Base-by-base conservation (phyloP, 1,140 invertebrate species). In the Euglossa dilemma region DNA sequence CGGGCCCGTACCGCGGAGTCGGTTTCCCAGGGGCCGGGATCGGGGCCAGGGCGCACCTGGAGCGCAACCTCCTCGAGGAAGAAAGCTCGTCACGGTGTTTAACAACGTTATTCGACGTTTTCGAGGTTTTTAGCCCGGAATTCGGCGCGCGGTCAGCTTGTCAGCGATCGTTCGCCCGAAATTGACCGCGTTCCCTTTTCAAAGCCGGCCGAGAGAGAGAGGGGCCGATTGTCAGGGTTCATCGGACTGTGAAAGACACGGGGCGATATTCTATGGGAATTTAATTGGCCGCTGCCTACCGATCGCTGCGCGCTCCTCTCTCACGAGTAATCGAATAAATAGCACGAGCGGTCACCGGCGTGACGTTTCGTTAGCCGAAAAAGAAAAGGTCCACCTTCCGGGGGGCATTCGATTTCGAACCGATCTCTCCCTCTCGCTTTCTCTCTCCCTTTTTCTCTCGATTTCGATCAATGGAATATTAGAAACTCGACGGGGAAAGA, bases 191-290 rank as follows among this genome's bases (percentile, higher is more conserved):
- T 63, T 83, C 81, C 66, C 66, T 78, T 76, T 78, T 63, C 81
- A 63, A 77, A n/a, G n/a, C 36, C 36, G 23, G n/a, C n/a, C n/a
- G n/a, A n/a, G n/a, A n/a, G n/a, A 54, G 28, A 76, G 23, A 61
- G 28, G 12, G 47, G 18, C 61, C 81, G 63, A 83, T 83, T 78
- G 81, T 83, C 75, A 83, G 54, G 57, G 20, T 63, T 59, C 73
- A 83, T 28, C 75, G 75, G 57, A 83, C 74, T 83, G 81, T 83
- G 75, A 83, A 83, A 83, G 81, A 83, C 81, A 77, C 64, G 81
- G 81, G 75, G 47, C 75, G 66, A 83, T 83, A 70, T 64, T 83
- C 74, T 78, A 83, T 64, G 64, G 66, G 74, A 76, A 83, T 83
- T 78, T 83, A 66, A 83, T 83, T 78, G 74, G 74, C 25, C n/a